A percentile compares a stretch with the other conserved stretches of the same genome.
phyloP scores from a whole-genome alignment of 2,888 invertebrate species.

The Andrena dorsata region DNA sequence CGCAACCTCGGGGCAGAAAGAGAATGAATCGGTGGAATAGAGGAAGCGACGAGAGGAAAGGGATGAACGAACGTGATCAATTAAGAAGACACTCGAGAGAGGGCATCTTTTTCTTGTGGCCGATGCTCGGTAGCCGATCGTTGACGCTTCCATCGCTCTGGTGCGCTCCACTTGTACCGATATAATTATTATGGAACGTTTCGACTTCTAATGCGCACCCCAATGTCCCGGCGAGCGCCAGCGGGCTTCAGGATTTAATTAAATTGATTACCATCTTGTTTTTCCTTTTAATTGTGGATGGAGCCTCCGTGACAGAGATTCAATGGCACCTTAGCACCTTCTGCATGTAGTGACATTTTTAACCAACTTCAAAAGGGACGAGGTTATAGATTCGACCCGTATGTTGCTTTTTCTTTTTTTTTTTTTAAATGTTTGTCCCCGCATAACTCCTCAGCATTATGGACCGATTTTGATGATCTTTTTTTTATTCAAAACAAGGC shows the following conservation, averaged over 20 bases:
- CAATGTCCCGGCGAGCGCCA: neutral
- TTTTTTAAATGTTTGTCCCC: too few species aligned
- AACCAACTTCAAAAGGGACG: too few species aligned
- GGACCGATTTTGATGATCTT: too few species aligned
- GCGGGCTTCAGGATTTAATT: neutral
- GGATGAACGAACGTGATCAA: slow-evolving; percentile 44
- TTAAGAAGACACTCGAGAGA: slow-evolving; percentile 21
- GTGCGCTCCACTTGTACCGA: neutral
- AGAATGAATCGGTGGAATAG: slow-evolving; percentile 19
- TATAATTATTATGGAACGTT: neutral
- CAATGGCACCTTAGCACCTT: too few species aligned
- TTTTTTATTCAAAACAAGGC: too few species aligned
- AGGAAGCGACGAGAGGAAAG: neutral
- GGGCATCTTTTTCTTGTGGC: neutral
- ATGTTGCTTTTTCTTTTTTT: too few species aligned
- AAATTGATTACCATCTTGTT: too few species aligned
- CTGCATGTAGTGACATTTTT: too few species aligned
- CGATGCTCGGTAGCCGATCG: slow-evolving; percentile 1
- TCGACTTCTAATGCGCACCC: neutral
- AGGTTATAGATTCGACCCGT: too few species aligned
- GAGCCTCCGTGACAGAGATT: too few species aligned
- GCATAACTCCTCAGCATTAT: too few species aligned
- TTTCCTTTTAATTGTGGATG: too few species aligned
- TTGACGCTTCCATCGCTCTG: neutral
- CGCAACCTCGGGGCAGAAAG: slow-evolving; percentile 1